Percentiles rank a stretch among this genome's conserved stretches.
These are phyloP conservation scores for Leptoteleia sp. DNA, from an alignment of 1,140 invertebrate genomes.

Conservation along the genomic window DNA sequence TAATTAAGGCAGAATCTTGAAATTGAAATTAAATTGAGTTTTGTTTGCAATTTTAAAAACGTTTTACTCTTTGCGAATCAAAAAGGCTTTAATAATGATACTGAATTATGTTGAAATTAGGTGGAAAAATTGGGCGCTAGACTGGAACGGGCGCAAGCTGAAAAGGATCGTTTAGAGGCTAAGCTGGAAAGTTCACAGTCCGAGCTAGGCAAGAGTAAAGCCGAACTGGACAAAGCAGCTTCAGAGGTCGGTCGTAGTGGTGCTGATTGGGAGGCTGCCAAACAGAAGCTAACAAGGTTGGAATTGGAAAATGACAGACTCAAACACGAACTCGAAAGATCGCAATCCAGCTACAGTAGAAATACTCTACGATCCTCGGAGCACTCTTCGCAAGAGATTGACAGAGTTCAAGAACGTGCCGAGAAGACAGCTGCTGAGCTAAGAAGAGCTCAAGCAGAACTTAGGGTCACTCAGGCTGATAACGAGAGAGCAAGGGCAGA, in stretches of 20 bases:
- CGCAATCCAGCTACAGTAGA: conserved; percentile 88
- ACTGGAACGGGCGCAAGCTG: conserved; percentile 91
- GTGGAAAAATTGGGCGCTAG: conserved; percentile 94
- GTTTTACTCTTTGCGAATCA: too few relatives aligned
- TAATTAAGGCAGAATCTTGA: too few relatives aligned
- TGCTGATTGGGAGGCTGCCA: conserved; percentile 93
- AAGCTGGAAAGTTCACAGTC: conserved; percentile 95
- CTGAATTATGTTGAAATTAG: conserved; percentile 55
- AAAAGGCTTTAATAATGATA: not conserved
- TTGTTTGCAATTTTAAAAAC: not conserved
- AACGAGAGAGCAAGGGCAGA: conserved; percentile 92
- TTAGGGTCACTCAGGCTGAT: conserved; percentile 91
- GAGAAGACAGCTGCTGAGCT: conserved; percentile 92
- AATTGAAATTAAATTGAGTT: not conserved
- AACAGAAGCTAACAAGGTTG: conserved; percentile 90
- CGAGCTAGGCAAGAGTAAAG: conserved; percentile 95
- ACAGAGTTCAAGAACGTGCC: conserved; percentile 91
- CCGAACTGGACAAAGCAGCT: conserved; percentile 94
- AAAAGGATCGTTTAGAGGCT: conserved; percentile 94
- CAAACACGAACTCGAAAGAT: conserved; percentile 91
- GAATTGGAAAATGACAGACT: conserved; percentile 95
- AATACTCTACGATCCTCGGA: conserved; percentile 87
- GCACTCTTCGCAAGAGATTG: conserved; percentile 88
- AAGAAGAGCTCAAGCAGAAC: conserved; percentile 91
- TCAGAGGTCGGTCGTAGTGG: conserved; percentile 93